Conservation (phyloP, 2,113 vertebrate genomes). For the Chaetodon auriga region DNA sequence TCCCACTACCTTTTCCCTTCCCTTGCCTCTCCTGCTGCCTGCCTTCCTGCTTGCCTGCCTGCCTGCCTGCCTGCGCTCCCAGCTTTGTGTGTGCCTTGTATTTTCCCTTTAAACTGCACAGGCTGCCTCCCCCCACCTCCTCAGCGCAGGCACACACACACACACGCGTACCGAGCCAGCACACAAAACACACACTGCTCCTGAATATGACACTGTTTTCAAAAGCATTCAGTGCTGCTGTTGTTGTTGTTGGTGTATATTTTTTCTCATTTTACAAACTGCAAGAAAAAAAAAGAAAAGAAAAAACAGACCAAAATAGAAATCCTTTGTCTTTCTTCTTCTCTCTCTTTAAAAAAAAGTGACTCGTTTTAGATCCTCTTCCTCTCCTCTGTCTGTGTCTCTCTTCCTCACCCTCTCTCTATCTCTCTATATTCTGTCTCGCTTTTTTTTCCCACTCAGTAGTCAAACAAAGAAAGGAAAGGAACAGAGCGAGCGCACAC, state of each 20-base stretch:
- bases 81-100: conserved; percentile 79
- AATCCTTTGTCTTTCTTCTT: conserved; percentile 68
- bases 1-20: conserved; percentile 61
- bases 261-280: conserved; percentile 50
- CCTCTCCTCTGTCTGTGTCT: conserved; percentile 59
- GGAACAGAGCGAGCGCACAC: conserved; percentile 79
- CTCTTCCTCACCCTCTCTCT: conserved; percentile 67
- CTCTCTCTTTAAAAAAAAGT: conserved; percentile 47
- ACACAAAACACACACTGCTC: conserved; percentile 68
- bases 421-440: conserved; percentile 79
- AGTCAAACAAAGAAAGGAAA: conserved; percentile 90
- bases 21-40: conserved; percentile 39
- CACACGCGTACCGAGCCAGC: conserved; percentile 63
- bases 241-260: conserved; percentile 18
- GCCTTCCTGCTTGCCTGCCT: conserved; percentile 39
- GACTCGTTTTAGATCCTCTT: conserved; percentile 49
- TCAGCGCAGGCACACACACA: conserved; percentile 39
- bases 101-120: conserved; percentile 83
- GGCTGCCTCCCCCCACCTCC: conserved; percentile 68
- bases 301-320: conserved; percentile 40
- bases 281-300: background rate
- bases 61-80: conserved; percentile 69
- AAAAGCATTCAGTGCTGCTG: conserved; percentile 55
- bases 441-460: conserved; percentile 81
- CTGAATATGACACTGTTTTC: conserved; percentile 71